Percentiles rank a stretch among this genome's conserved stretches.
phyloP scores from a whole-genome alignment of 1,140 invertebrate species.

The Aleiodes sp. region DNA sequence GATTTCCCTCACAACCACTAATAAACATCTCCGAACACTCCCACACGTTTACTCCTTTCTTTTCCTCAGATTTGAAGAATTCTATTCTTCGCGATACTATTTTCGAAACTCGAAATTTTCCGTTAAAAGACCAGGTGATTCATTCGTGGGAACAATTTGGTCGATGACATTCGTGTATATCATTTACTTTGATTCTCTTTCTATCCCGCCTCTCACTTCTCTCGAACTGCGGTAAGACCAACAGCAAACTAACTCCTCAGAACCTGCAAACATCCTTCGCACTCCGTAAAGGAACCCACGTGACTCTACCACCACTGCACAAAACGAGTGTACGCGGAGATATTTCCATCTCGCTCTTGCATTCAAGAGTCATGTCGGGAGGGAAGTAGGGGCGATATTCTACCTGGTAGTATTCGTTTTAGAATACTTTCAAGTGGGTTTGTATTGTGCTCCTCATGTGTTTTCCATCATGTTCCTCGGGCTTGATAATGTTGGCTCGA shows the following conservation, averaged over 20 bases:
- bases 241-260: not conserved
- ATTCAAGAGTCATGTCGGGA: not conserved
- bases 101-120: too few species aligned
- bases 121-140: too few species aligned
- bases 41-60: too few species aligned
- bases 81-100: too few species aligned
- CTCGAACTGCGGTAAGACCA: not conserved
- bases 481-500: too few species aligned
- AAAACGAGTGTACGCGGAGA: not conserved
- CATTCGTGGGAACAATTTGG: too few species aligned
- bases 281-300: constrained; percentile 5
- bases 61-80: too few species aligned
- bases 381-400: not conserved
- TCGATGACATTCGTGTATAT: too few species aligned
- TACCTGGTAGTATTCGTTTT: not conserved
- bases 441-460: too few species aligned
- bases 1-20: not conserved
- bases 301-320: not conserved
- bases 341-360: not conserved
- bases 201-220: not conserved
- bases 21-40: too few species aligned
- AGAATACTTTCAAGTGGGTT: not conserved
- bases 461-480: too few species aligned
- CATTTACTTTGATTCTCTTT: not conserved
- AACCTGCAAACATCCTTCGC: constrained; percentile 19